Percentiles rank a stretch among this genome's conserved stretches.
Evolutionary conservation across 2,888 invertebrate genomes (phyloP).

Genomic region (Hydropsyche betteni): DNA sequence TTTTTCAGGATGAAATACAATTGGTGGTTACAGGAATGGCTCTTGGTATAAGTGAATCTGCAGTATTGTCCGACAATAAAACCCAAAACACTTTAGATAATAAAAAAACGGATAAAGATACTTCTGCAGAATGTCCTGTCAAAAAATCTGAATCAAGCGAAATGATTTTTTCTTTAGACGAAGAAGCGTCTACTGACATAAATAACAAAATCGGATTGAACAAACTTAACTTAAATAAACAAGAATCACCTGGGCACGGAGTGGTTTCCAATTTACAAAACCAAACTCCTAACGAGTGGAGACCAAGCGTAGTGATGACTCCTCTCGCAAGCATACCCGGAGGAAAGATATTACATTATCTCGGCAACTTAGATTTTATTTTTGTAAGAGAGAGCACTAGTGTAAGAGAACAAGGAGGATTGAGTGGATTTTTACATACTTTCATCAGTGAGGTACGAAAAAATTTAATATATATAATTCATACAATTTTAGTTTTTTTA

Average conservation of each 20-base stretch:
- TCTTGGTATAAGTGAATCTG: conserved; percentile 73
- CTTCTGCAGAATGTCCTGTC: conserved; percentile 54
- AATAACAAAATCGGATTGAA: conserved; percentile 34
- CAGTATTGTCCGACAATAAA: conserved; percentile 55
- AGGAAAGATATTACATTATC: conserved; percentile 78
- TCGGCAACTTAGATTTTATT: conserved; percentile 92
- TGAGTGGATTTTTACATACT: conserved; percentile 93
- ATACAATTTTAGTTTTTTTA: neutral
- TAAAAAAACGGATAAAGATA: conserved; percentile 50
- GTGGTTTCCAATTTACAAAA: neutral
- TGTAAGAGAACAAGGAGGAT: conserved; percentile 89
- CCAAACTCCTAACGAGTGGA: conserved; percentile 56
- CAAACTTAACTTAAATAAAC: conserved; percentile 15
- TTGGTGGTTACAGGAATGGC: conserved; percentile 81
- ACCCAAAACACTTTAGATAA: conserved; percentile 36
- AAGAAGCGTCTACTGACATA: conserved; percentile 68
- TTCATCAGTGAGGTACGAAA: conserved; percentile 83
- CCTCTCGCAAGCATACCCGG: conserved; percentile 83
- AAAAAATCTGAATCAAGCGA: conserved; percentile 71
- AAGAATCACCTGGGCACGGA: conserved; percentile 33
- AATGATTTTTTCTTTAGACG: conserved; percentile 85
- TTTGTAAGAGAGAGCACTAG: conserved; percentile 95
- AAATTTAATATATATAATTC: conserved; percentile 3
- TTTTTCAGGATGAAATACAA: conserved; percentile 71
- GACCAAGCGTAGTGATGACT: conserved; percentile 80